Conservation (phyloP, 2,113 vertebrate genomes). For the Bubo blakistoni region DNA sequence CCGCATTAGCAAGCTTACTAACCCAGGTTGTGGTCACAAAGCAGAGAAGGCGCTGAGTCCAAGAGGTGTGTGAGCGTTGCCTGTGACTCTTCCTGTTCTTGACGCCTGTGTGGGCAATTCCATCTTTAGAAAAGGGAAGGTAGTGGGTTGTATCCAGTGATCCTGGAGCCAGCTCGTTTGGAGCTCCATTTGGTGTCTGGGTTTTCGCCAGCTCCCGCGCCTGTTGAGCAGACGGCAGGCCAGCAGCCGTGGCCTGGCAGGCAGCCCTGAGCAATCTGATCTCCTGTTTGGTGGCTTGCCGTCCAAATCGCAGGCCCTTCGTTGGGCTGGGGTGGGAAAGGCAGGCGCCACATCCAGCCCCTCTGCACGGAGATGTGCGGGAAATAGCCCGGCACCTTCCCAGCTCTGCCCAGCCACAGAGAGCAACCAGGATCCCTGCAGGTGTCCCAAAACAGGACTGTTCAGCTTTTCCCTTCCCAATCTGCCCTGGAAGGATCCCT, state of each 20-base stretch:
- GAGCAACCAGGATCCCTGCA: background rate
- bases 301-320: background rate
- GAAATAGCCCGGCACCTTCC: background rate
- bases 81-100: background rate
- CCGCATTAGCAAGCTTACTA: background rate
- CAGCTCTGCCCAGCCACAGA: background rate
- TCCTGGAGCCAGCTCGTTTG: background rate
- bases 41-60: background rate
- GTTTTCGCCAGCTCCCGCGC: background rate
- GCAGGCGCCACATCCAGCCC: background rate
- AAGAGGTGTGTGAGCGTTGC: background rate
- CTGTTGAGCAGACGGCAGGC: background rate
- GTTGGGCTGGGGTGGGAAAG: background rate
- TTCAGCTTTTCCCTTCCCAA: background rate
- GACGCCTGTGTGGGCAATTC: background rate
- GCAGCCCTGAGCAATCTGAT: background rate
- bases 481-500: background rate
- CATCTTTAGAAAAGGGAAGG: background rate
- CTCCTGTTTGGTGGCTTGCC: background rate
- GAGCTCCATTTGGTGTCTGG: background rate
- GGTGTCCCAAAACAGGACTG: background rate
- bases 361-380: rapidly evolving
- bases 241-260: background rate
- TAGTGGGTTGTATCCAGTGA: background rate
- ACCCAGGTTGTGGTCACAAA: background rate